Conservation (phyloP, 1,140 invertebrate species). For the Aethina tumida region DNA sequence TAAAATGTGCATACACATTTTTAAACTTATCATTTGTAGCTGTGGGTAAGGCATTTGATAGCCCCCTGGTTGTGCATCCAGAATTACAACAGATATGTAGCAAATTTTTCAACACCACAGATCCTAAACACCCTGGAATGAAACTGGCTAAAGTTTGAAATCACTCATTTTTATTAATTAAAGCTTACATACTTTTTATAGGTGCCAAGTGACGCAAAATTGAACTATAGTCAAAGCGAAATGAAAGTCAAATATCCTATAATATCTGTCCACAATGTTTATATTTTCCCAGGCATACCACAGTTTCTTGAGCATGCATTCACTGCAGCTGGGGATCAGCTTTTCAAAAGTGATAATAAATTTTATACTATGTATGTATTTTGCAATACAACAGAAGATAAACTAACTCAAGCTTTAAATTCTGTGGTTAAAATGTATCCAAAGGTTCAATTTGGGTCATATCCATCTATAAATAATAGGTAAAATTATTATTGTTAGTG, state of each 20-base stretch:
- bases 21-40: constrained; percentile 28
- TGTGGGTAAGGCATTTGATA: constrained; percentile 60
- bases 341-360: constrained; percentile 33
- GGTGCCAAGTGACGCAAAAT: constrained; percentile 38
- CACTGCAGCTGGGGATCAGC: constrained; percentile 28
- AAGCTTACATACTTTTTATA: constrained; percentile 18
- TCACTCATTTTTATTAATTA: background rate
- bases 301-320: constrained; percentile 53
- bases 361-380: constrained; percentile 38
- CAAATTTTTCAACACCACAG: constrained; percentile 35
- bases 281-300: constrained; percentile 70
- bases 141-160: constrained; percentile 37
- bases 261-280: constrained; percentile 61
- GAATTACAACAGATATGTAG: constrained; percentile 49
- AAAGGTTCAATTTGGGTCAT: constrained; percentile 41
- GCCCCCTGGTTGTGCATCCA: constrained; percentile 46
- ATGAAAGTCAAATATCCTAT: constrained; percentile 46
- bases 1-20: constrained; percentile 9
- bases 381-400: constrained; percentile 38
- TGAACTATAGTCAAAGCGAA: constrained; percentile 35
- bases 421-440: constrained; percentile 38
- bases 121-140: constrained; percentile 35
- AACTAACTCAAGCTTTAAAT: constrained; percentile 37
- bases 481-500: constrained; percentile 13
- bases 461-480: constrained; percentile 39